Evolutionary conservation across 64 coral and sea anemone species (phyloP), one percentile per base, ranked within the genome.

Genomic region (Dendronephthya gigantea): DNA sequence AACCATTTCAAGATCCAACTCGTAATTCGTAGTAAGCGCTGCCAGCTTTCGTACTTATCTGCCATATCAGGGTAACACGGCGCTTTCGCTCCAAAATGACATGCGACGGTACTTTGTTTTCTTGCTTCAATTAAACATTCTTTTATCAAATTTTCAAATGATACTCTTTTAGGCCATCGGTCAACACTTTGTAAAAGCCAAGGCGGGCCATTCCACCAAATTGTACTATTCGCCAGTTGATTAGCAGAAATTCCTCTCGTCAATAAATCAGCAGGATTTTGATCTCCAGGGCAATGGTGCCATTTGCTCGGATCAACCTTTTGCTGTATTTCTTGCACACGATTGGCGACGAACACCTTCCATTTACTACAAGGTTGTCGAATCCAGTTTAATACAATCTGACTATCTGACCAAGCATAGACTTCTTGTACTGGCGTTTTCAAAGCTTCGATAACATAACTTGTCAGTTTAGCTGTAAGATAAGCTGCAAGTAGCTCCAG

Each of bases 171-270:
- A 85, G 50, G 23, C 84, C 89, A 31, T 49, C 55, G 25, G 50
- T 35, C 25, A 86, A 50, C 14, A 90, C 27, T 22, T 27, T 32
- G 19, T 90, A 70, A 39, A 82, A 92, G 84, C 91, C 87, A 89
- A 19, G 16, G 29, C 25, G 83, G 90, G 19, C 90, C 90, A 82
- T 84, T 40, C 90, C 86, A 92, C 87, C 90, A 92, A n/a, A 88
- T 82, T 4, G 58, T 56, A 39, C 88, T 86, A 13, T 82, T 22
- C 25, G 83, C 15, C 39, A 89, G 51, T 22, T 88, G 86, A 22
- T 32, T 38, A 11, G 86, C 83, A 2, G 82, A 17, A 29, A 92
- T 1, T 28, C 86, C 90, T 79, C 83, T 65, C n/a, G 86, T 86
- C n/a, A 66, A 68, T 82, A 40, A 36, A 82, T 92, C 72, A 23